Evolutionary conservation across 2,888 invertebrate genomes (phyloP).

Genomic region (Drosophila buzzatii): DNA sequence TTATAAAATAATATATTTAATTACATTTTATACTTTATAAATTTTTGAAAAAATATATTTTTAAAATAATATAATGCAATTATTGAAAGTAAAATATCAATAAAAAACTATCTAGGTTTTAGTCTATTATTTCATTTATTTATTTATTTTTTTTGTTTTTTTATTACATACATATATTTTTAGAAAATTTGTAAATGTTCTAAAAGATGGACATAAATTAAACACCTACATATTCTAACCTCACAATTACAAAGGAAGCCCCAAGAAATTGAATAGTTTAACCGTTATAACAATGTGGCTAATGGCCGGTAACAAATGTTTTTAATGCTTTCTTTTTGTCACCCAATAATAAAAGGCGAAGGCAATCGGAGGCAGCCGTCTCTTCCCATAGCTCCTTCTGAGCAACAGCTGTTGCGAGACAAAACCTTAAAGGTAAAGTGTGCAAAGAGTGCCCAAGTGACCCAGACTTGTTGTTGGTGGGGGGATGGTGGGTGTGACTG

Average conservation of each 20-base stretch:
- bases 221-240: neutral
- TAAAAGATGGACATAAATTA: too few relatives aligned
- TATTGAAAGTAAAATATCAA: too few relatives aligned
- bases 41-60: too few relatives aligned
- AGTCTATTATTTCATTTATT: too few relatives aligned
- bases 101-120: too few relatives aligned
- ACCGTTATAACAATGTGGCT: constrained; percentile 32
- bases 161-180: neutral
- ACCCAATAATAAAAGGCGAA: constrained; percentile 26
- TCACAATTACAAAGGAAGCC: neutral
- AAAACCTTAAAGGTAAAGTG: constrained; percentile 37
- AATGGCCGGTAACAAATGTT: constrained; percentile 45
- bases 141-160: neutral
- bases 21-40: too few relatives aligned
- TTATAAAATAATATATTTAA: too few relatives aligned
- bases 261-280: constrained; percentile 8
- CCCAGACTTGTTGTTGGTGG: constrained; percentile 66
- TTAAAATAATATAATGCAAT: too few relatives aligned
- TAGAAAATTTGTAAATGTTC: neutral
- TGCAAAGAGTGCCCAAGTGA: constrained; percentile 56
- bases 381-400: neutral
- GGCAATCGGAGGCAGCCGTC: constrained; percentile 17
- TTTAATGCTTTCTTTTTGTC: constrained; percentile 28
- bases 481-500: neutral
- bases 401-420: constrained; percentile 25